These are phyloP conservation scores for Rhagonycha lutea DNA, from an alignment of 2,888 invertebrate genomes.

Conservation along the genomic window DNA sequence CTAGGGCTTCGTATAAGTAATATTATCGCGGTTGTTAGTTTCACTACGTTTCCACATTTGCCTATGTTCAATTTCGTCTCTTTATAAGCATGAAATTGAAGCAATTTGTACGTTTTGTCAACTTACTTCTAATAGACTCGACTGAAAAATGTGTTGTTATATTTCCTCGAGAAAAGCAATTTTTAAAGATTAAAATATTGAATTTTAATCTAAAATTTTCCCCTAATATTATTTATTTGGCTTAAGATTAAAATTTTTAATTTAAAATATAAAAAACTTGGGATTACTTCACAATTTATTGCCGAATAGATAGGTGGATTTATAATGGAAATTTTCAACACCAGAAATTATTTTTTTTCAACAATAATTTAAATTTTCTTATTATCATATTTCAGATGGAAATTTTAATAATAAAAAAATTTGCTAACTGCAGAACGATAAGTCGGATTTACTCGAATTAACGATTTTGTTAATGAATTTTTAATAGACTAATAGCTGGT, in stretches of 20 bases:
- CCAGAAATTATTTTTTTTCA: not conserved
- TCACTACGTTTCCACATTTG: conserved; percentile 14
- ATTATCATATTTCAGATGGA: not conserved
- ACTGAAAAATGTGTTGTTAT: not conserved
- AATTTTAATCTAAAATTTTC: not conserved
- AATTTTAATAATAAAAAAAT: not conserved
- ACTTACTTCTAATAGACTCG: not conserved
- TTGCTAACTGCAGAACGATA: not conserved
- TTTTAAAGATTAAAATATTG: not conserved
- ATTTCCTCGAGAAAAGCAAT: not conserved
- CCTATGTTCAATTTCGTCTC: conserved; percentile 1
- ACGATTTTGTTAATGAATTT: not conserved
- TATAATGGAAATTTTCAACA: not conserved
- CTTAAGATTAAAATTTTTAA: not conserved
- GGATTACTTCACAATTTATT: not conserved
- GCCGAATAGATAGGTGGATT: not conserved
- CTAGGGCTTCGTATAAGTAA: not conserved
- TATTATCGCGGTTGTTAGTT: not conserved
- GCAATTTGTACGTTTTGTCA: not conserved
- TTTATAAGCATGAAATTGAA: conserved; percentile 1
- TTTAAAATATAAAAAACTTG: not conserved
- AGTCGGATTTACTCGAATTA: not conserved
- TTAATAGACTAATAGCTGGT: not conserved
- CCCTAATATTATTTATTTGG: not conserved
- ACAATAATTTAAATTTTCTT: not conserved